Base-by-base conservation (phyloP, 2,797 vertebrate genomes). In the Tokudaia tokunoshimensis region DNA sequence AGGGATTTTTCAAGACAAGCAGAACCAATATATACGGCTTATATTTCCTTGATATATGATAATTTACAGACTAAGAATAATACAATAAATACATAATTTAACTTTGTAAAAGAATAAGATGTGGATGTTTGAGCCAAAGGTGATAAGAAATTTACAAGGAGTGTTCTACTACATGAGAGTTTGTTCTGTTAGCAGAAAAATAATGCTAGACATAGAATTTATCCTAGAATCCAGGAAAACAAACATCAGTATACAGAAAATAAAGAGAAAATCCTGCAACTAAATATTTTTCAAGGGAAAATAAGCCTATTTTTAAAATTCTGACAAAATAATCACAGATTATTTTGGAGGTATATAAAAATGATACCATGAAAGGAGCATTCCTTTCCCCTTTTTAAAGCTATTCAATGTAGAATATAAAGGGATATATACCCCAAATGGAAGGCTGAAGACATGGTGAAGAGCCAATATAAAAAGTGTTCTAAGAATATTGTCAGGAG, bases 291-390 rank as follows among this genome's bases (percentile, higher is more conserved):
- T 94, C 89, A 96, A 82, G 78, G 37, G 12, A 94, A 96, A 93
- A 87, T 81, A 95, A 95, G 29, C n/a, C n/a, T 94, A 84, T 74
- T 95, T 95, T 41, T 2, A 59, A 94, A 96, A 92, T 89, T 94
- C 70, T 94, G 96, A 97, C 91, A 95, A 96, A 96, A 97, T 95
- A 96, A 97, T 94, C 85, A 89, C 22, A 96, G 79, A 97, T 96
- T 72, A 96, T 92, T 92, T 44, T 86, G 89, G 80, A 89, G 50
- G 14, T 37, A 89, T 57, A 92, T 70, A 88, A 84, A 47, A n/a
- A 65, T 52, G n/a, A 41, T 85, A 75, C n/a, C 20, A 80, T 92
- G 57, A 96, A 97, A 95, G 72, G 44, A 89, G 57, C 79, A 94
- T 76, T 92, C 41, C 81, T 94, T 90, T 78, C 0, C n/a, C 89